phyloP scores from a whole-genome alignment of 2,888 invertebrate species.

The Clepsis dumicolana region DNA sequence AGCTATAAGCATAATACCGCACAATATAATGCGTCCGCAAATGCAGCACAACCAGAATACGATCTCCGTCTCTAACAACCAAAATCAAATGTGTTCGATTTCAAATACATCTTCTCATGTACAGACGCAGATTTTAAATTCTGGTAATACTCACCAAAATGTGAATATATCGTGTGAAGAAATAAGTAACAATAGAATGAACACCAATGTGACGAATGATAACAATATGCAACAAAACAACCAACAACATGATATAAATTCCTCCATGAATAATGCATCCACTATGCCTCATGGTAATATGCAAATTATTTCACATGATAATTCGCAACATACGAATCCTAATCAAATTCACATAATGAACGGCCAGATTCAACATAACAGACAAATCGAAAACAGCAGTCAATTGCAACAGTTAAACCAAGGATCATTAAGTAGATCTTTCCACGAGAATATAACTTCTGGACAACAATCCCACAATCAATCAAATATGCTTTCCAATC shows the following conservation, averaged over 20 bases:
- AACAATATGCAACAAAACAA: conserved; percentile 65
- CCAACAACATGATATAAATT: conserved; percentile 72
- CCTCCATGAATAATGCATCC: conserved; percentile 61
- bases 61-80: conserved; percentile 68
- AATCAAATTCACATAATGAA: conserved; percentile 83
- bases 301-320: conserved; percentile 77
- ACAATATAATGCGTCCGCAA: conserved; percentile 73
- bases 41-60: conserved; percentile 73
- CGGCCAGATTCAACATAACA: conserved; percentile 80
- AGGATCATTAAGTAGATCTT: conserved; percentile 65
- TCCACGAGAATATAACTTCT: conserved; percentile 73
- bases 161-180: conserved; percentile 79
- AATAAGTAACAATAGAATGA: conserved; percentile 69
- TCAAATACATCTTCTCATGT: conserved; percentile 70
- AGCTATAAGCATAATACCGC: conserved; percentile 78
- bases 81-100: conserved; percentile 78
- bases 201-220: conserved; percentile 67
- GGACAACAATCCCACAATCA: conserved; percentile 72
- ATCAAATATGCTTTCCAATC: conserved; percentile 68
- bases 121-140: conserved; percentile 75
- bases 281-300: conserved; percentile 75
- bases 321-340: conserved; percentile 64
- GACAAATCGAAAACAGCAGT: conserved; percentile 68
- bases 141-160: conserved; percentile 77
- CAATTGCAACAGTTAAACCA: conserved; percentile 75